Conservation (phyloP, 2,797 vertebrate genomes). For the Myotis planiceps region DNA sequence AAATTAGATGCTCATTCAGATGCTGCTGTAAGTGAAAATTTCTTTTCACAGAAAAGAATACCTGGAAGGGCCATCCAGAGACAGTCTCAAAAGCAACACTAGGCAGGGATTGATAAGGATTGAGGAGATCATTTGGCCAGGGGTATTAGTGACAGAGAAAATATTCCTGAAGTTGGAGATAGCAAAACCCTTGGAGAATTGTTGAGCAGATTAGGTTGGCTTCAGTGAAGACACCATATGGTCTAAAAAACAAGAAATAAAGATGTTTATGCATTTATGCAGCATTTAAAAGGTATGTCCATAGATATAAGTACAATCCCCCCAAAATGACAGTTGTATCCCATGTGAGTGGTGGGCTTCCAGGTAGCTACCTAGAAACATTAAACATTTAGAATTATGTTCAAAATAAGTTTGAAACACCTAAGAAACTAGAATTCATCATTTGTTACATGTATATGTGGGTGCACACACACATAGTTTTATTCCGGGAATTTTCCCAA, state of each 20-base stretch:
- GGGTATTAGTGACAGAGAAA: neutral
- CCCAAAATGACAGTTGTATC: neutral
- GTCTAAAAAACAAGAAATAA: conserved; percentile 23
- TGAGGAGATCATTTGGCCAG: neutral
- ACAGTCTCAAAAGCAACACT: neutral
- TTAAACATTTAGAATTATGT: neutral
- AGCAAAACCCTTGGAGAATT: neutral
- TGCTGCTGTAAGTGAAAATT: neutral
- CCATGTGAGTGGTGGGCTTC: neutral
- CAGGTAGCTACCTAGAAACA: neutral
- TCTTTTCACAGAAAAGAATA: neutral
- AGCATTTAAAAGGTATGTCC: neutral
- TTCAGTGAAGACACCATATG: neutral
- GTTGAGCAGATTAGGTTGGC: neutral
- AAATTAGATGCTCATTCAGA: conserved; percentile 2
- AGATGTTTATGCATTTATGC: neutral
- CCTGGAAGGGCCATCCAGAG: neutral
- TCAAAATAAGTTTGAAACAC: neutral
- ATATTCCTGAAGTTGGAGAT: neutral
- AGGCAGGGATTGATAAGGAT: neutral
- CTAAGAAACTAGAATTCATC: neutral
- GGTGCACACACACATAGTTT: neutral
- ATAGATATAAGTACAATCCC: neutral
- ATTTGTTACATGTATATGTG: neutral
- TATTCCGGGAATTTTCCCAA: neutral